Conservation (phyloP, 2,113 vertebrate genomes). For the Geothlypis trichas region DNA sequence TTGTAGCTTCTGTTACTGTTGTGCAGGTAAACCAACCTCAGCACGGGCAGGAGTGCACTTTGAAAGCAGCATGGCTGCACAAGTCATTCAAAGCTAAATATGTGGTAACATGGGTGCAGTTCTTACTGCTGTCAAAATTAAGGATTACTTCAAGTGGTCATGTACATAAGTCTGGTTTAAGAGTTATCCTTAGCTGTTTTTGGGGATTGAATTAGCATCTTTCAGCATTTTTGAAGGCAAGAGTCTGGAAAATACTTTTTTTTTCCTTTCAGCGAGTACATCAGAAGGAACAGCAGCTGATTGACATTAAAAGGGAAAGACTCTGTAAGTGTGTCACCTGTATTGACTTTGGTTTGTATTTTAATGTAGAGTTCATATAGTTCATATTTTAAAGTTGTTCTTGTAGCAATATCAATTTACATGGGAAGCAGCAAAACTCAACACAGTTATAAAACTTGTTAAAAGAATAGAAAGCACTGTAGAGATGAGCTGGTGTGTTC, state of each 20-base stretch:
- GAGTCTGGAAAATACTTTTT: neutral
- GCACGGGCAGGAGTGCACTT: fast-evolving
- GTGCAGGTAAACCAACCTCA: neutral
- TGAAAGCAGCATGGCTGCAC: neutral
- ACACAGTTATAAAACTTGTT: neutral
- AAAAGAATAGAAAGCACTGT: neutral
- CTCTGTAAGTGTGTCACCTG: conserved; percentile 54
- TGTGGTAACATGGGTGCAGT: neutral
- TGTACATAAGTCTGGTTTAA: neutral
- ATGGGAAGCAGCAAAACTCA: neutral
- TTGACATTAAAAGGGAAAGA: conserved; percentile 62
- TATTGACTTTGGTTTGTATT: neutral
- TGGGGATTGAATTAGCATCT: neutral
- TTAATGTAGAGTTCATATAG: neutral
- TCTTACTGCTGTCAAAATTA: neutral
- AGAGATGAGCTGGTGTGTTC: neutral
- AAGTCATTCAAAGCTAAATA: neutral
- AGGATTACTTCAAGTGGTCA: neutral
- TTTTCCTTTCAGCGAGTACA: conserved; percentile 45
- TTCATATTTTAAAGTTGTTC: neutral
- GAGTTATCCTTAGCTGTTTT: neutral
- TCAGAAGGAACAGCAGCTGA: conserved; percentile 60
- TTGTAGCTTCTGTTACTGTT: neutral
- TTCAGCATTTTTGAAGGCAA: neutral
- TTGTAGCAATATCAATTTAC: neutral